Base-by-base conservation (phyloP, 2,888 invertebrate genomes). In the Drosophila yooni region DNA sequence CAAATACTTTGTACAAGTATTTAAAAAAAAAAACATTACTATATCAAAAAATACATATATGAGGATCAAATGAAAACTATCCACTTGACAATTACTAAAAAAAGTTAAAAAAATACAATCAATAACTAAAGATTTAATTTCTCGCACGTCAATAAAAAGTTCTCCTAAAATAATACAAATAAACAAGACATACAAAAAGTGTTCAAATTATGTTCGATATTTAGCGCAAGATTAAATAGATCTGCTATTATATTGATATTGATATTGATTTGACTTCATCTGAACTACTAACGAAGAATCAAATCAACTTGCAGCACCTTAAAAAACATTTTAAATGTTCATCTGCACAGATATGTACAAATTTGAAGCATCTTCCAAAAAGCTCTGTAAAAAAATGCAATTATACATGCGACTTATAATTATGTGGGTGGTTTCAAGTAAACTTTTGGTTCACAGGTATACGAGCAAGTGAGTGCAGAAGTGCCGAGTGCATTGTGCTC, bases 401-500 rank as follows among this genome's bases (percentile, higher is more conserved):
- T 29, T 34, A 34, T 61, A 11, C 76, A 76, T 76, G 76, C 76
- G 58, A 72, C 38, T 70, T 51, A 36, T 52, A 34, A 6, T 13
- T 59, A 59, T 34, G 43, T 43, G 29, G 21, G 46, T 46, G 46
- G 27, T 46, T 46, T 46, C 43, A 15, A 43, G 56, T 38, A 10
- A 51, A 25, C 27, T 36, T 56, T n/a, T 40, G 33, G 29, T 48
- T 36, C 38, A 31, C 56, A 60, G 57, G 7, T 38, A 46, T 50
- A 38, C 36, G 60, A 33, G 57, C 50, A 54, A 48, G 57, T 66
- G 38, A 15, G 78, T 79, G 75, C 75, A 68, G 43, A 53, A 36
- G 79, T 74, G 77, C 81, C 59, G 33, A 33, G 79, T 79, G 79
- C 79, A 57, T 59, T 59, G 79, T 79, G 79, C 81, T 53, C 46